Evolutionary conservation across 2,113 vertebrate genomes (phyloP).

Genomic region (Erythrolamprus reginae): DNA sequence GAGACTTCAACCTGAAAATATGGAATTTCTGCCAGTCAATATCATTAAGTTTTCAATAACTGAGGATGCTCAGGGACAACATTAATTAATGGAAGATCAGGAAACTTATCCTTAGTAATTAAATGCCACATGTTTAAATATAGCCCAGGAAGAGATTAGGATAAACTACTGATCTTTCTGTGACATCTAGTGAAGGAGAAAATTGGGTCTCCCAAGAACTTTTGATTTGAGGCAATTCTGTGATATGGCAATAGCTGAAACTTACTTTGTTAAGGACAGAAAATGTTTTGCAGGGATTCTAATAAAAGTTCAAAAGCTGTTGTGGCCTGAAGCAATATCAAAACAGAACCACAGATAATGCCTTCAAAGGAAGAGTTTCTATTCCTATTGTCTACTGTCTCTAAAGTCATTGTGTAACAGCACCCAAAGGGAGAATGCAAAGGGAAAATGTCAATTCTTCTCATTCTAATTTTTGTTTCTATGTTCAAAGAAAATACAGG

Average conservation of each 20-base stretch:
- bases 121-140: background rate
- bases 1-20: background rate
- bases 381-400: background rate
- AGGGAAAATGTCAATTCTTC: background rate
- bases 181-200: slow-evolving; percentile 11
- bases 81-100: background rate
- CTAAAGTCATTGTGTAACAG: background rate
- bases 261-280: background rate
- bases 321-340: background rate
- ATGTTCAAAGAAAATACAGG: background rate
- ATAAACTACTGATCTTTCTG: background rate
- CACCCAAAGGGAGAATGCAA: background rate
- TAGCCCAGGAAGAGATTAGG: background rate
- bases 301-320: background rate
- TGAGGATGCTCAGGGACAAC: background rate
- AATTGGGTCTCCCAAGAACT: slow-evolving; percentile 4
- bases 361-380: background rate
- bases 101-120: background rate
- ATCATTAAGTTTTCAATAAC: background rate
- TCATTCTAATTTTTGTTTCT: background rate
- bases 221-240: slow-evolving; percentile 27
- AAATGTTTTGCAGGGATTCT: background rate
- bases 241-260: background rate
- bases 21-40: background rate
- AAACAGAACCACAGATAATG: background rate